Conservation (phyloP, 2,113 vertebrate genomes). For the Aythya baeri region DNA sequence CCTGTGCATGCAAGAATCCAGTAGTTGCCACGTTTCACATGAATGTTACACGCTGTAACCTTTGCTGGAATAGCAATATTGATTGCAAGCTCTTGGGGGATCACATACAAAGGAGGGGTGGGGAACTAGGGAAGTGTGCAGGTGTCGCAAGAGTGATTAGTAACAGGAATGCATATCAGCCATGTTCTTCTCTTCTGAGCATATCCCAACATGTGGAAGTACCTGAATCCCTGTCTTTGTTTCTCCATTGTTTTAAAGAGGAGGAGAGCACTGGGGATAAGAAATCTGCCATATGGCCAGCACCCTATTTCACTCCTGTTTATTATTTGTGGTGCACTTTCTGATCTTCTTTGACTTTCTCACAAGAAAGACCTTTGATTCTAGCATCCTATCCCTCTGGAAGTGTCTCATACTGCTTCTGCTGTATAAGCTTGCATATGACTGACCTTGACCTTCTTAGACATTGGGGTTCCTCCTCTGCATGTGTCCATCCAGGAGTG, state of each 20-base stretch:
- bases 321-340: background rate
- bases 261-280: background rate
- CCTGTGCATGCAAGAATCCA: background rate
- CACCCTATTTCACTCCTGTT: background rate
- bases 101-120: background rate
- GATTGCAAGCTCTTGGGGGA: background rate
- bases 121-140: background rate
- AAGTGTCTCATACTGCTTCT: background rate
- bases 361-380: background rate
- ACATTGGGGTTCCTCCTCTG: background rate
- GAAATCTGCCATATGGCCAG: background rate
- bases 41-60: background rate
- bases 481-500: background rate
- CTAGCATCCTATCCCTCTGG: background rate
- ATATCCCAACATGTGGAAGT: background rate
- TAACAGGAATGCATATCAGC: background rate
- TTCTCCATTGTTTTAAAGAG: background rate
- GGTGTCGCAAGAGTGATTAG: background rate
- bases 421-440: background rate
- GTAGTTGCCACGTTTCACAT: background rate
- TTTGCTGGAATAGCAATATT: background rate
- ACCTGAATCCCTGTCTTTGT: background rate
- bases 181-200: background rate
- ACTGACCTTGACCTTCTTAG: background rate
- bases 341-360: background rate